Base-by-base conservation (phyloP, 2,888 invertebrate genomes). In the Ditula angustiorana region DNA sequence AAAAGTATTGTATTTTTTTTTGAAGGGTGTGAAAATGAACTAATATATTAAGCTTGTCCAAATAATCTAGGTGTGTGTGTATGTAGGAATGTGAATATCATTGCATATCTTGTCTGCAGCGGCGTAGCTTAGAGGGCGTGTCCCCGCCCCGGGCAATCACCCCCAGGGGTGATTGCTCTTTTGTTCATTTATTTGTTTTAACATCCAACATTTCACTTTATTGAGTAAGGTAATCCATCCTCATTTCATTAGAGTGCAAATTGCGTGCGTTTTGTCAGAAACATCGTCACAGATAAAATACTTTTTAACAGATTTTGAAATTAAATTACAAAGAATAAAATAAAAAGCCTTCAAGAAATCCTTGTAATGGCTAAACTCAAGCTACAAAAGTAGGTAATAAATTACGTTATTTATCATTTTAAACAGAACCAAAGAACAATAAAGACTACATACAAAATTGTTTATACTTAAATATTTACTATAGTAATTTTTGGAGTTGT, bases 11-110 rank as follows among this genome's bases (percentile, higher is more conserved):
- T 1, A 8, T 24, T 46, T n/a, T 10, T 10, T 47, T 35, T 75
- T 74, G 69, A 71, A 61, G 55, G 67, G 71, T 73, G 73, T 70
- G 73, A 68, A 72, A 69, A 70, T 74, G 71, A 68, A 70, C 44
- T 52, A 37, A 50, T 28, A 30, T 66, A 69, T 44, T 64, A 66
- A 73, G 75, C 69, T 74, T 67, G 69, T 69, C 74, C 71, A 74
- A 76, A 77, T 76, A 75, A 74, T 75, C 33, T 77, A 70, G 61
- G 68, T 58, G 49, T 53, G 37, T 62, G 63, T 63, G 66, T 62
- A 62, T 63, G 66, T 59, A 53, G 67, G 52, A 65, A 68, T 64
- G 67, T 66, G 71, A 72, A 73, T 74, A 70, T 68, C 71, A 66
- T 56, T 67, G 69, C 71, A 72, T 72, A 71, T 71, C 69, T 59